Percentiles rank a stretch among this genome's conserved stretches.
These are phyloP conservation scores for Nerophis ophidion DNA, from an alignment of 2,113 vertebrate species.

Conservation along the genomic window DNA sequence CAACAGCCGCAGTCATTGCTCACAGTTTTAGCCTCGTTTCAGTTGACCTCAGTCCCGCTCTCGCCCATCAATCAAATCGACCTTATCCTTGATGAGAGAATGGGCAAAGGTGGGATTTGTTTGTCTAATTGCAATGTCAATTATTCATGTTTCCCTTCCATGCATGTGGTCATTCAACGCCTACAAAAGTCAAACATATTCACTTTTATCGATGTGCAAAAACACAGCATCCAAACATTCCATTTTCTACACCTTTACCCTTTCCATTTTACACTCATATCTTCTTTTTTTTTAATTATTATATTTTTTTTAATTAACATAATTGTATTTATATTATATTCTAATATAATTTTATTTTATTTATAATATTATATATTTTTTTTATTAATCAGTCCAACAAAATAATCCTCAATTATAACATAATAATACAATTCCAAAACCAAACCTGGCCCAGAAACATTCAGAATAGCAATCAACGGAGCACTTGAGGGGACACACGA, in stretches of 20 bases:
- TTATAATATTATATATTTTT: too few relatives aligned
- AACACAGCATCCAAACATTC: conserved; percentile 7
- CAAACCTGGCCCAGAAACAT: too few relatives aligned
- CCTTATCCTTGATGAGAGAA: conserved; percentile 8
- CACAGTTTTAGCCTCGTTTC: conserved; percentile 27
- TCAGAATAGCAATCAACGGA: too few relatives aligned
- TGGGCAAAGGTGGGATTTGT: not conserved
- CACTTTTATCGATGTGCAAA: conserved; percentile 6
- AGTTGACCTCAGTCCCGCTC: conserved; percentile 3
- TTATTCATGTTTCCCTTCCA: conserved; percentile 11
- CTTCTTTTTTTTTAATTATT: too few relatives aligned
- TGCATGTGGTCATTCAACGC: conserved; percentile 10
- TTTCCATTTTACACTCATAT: too few relatives aligned
- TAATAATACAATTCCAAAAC: too few relatives aligned
- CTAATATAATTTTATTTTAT: too few relatives aligned
- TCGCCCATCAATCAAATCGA: not conserved
- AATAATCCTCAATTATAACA: too few relatives aligned
- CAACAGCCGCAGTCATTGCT: conserved; percentile 33
- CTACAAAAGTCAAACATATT: conserved; percentile 16
- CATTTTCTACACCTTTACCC: not conserved
- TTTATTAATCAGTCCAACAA: too few relatives aligned
- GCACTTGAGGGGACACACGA: too few relatives aligned
- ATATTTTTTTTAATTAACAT: too few relatives aligned
- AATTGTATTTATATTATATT: too few relatives aligned
- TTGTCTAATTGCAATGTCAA: conserved; percentile 11